Conservation (phyloP, 2,113 vertebrate genomes). For the Lucifuga dentata region DNA sequence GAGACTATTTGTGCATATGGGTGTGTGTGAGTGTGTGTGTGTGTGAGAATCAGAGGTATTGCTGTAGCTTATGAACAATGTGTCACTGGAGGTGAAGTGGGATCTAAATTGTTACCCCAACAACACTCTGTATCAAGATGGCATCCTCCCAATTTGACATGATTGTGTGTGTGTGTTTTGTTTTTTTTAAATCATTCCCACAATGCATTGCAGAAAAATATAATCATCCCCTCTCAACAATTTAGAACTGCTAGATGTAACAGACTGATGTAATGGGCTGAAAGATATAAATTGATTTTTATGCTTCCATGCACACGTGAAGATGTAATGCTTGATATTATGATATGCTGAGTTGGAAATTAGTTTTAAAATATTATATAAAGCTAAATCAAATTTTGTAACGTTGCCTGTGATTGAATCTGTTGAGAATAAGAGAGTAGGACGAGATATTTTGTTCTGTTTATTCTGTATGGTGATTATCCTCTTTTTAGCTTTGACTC, state of each 20-base stretch:
- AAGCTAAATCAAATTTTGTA: neutral
- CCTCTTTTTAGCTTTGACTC: too few species aligned
- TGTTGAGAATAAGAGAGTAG: too few species aligned
- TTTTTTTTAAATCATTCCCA: too few species aligned
- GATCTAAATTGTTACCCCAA: conserved; percentile 30
- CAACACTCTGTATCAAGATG: conserved; percentile 13
- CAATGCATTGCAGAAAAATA: neutral
- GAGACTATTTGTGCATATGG: too few species aligned
- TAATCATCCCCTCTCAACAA: neutral
- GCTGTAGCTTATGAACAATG: conserved; percentile 38
- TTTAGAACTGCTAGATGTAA: too few species aligned
- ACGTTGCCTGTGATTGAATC: neutral
- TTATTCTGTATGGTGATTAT: too few species aligned
- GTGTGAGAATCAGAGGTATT: conserved; percentile 13
- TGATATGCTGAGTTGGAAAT: too few species aligned
- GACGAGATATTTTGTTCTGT: too few species aligned
- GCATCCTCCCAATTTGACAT: neutral
- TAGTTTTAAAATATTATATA: neutral
- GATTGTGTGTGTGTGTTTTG: too few species aligned
- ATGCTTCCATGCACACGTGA: conserved; percentile 18
- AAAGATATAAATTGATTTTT: conserved; percentile 30
- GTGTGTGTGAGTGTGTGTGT: conserved; percentile 40
- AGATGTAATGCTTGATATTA: neutral
- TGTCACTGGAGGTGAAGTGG: conserved; percentile 38
- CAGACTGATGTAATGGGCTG: conserved; percentile 23